phyloP scores from a whole-genome alignment of 2,888 invertebrate genomes.

The Barypeithes pellucidus region DNA sequence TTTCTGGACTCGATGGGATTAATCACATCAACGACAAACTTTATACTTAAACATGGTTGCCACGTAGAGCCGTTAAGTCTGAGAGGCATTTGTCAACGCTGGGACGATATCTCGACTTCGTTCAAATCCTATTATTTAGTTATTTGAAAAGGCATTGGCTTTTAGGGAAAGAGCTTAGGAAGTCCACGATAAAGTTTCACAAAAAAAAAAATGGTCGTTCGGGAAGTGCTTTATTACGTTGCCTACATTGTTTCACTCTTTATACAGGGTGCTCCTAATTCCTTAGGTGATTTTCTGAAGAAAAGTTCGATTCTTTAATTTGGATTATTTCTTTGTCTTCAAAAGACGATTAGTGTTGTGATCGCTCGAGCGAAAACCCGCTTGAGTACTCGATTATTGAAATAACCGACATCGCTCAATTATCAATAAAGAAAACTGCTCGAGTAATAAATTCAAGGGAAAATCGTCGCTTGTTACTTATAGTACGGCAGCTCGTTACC shows the following conservation, averaged over 20 bases:
- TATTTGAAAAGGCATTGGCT: slow-evolving; percentile 20
- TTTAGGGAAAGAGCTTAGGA: not conserved
- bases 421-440: too few relatives aligned
- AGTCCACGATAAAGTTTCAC: not conserved
- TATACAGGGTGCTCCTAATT: too few relatives aligned
- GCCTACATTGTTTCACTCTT: not conserved
- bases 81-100: slow-evolving; percentile 43
- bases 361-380: too few relatives aligned
- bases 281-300: too few relatives aligned
- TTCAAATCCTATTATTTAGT: slow-evolving; percentile 39
- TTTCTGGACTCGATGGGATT: slow-evolving; percentile 32
- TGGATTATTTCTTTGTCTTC: too few relatives aligned
- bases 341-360: too few relatives aligned
- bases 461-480: too few relatives aligned
- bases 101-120: slow-evolving; percentile 33
- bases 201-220: slow-evolving; percentile 4
- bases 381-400: too few relatives aligned
- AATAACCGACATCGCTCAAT: too few relatives aligned
- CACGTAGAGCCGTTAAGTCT: slow-evolving; percentile 28
- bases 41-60: slow-evolving; percentile 44
- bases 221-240: not conserved
- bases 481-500: too few relatives aligned
- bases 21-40: slow-evolving; percentile 46
- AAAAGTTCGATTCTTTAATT: too few relatives aligned
- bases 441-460: too few relatives aligned